Base-by-base conservation (phyloP, 2,888 invertebrate species). In the Sinhomidia bicolor region DNA sequence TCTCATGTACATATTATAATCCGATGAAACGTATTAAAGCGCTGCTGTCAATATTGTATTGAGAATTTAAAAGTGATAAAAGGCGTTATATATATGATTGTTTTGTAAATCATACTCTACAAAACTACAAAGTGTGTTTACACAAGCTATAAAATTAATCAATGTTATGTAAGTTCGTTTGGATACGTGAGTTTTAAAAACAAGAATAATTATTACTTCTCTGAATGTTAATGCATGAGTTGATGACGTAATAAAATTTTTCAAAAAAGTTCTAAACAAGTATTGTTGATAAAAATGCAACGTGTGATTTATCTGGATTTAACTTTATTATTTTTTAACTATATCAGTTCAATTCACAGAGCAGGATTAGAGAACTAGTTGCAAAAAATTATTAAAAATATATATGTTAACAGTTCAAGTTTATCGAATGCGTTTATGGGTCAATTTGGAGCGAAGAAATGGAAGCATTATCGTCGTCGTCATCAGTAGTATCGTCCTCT, bases 181-280 rank as follows among this genome's bases (percentile, higher is more conserved):
- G 71, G 3, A 47, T 51, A 76, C 14, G 26, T 29, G 76, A 47
- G 9, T 68, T 41, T 71, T 23, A 4, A 23, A 60, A 76, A 76
- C 26, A 76, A 68, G 10, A 51, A 76, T 51, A 76, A 76, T 76
- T 76, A 76, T 51, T 51, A 51, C 76, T 76, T 29, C 47, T 79
- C 54, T 57, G 32, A 57, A 20, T 57, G 54, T 57, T 79, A 0
- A 54, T 36, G 47, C 32, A 76, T 47, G 71, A 44, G 14, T 51
- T 76, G 26, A 76, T 23, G 47, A 32, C 65, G 65, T 68, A 68
- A 41, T 71, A 71, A 26, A 76, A 76, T 51, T n/a, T n/a, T n/a
- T n/a, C n/a, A 76, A 76, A 76, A 71, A 76, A 51, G 76, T 29
- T 47, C 29, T 76, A 76, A 51, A 51, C 47, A 51, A 29, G n/a